These are phyloP conservation scores for Pocillopora meandrina DNA, from an alignment of 92 coral and sea anemone species.

Conservation along the genomic window DNA sequence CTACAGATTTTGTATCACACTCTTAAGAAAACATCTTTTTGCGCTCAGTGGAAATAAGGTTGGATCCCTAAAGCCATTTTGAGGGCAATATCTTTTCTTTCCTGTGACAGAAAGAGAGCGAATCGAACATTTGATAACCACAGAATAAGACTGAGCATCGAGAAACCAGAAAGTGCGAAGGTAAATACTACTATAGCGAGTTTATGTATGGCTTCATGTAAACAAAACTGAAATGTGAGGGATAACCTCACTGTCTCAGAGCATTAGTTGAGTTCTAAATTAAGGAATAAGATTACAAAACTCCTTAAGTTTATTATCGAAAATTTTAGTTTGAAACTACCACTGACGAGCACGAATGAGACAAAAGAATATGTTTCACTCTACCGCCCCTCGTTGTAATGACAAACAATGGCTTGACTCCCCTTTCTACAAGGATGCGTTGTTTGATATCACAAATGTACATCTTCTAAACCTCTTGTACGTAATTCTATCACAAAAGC, in stretches of 20 bases:
- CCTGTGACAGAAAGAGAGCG: neutral
- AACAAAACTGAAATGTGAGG: slow-evolving; percentile 29
- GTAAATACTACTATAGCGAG: slow-evolving; percentile 18
- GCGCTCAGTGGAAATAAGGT: neutral
- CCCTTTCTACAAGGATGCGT: neutral
- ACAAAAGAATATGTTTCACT: neutral
- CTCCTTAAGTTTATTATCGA: neutral
- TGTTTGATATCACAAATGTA: neutral
- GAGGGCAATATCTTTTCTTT: too few species aligned
- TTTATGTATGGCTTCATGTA: slow-evolving; percentile 13
- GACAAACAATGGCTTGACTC: neutral
- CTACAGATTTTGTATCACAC: neutral
- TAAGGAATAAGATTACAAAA: neutral
- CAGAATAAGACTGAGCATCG: neutral
- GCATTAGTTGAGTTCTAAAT: neutral
- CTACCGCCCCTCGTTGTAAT: neutral
- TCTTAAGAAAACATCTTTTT: neutral
- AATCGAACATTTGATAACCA: neutral
- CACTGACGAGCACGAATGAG: neutral
- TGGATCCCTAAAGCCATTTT: neutral
- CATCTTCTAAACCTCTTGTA: neutral
- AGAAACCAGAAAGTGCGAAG: slow-evolving; percentile 1
- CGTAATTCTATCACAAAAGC: neutral
- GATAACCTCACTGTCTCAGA: neutral
- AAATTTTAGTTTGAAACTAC: neutral